Conservation (phyloP, 2,888 invertebrate species). For the Julus scandinavius region DNA sequence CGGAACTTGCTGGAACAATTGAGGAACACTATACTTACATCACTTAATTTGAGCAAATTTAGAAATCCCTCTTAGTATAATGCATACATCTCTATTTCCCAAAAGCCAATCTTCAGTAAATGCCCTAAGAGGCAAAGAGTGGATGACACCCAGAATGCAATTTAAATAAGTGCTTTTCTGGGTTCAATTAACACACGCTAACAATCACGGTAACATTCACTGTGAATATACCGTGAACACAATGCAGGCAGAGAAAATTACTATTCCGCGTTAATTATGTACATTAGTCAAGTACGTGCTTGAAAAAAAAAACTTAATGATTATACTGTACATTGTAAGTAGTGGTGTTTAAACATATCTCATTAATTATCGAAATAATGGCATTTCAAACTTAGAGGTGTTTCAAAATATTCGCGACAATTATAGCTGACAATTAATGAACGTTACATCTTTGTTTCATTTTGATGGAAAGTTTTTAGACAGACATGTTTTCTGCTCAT, state of each 20-base stretch:
- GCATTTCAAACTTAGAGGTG: no score
- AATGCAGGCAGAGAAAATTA: not conserved
- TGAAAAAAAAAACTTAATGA: not conserved
- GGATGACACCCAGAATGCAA: not conserved
- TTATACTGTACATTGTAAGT: not conserved
- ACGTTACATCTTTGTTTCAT: no score
- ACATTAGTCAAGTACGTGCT: not conserved
- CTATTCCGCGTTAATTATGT: not conserved
- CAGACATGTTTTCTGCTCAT: no score
- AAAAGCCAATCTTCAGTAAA: not conserved
- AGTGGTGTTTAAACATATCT: not conserved
- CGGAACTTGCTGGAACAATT: not conserved
- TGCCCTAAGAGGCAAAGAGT: not conserved
- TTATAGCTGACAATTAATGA: no score
- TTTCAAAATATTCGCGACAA: no score
- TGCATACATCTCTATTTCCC: not conserved
- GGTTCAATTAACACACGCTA: not conserved
- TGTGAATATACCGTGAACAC: not conserved
- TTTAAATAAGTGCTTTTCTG: constrained; percentile 1
- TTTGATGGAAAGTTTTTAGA: no score
- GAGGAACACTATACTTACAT: not conserved
- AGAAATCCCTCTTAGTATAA: not conserved
- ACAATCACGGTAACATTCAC: not conserved
- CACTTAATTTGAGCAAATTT: not conserved
- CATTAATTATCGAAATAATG: not conserved